phyloP scores from a whole-genome alignment of 2,888 invertebrate species.

The Hypomecis atomaria region DNA sequence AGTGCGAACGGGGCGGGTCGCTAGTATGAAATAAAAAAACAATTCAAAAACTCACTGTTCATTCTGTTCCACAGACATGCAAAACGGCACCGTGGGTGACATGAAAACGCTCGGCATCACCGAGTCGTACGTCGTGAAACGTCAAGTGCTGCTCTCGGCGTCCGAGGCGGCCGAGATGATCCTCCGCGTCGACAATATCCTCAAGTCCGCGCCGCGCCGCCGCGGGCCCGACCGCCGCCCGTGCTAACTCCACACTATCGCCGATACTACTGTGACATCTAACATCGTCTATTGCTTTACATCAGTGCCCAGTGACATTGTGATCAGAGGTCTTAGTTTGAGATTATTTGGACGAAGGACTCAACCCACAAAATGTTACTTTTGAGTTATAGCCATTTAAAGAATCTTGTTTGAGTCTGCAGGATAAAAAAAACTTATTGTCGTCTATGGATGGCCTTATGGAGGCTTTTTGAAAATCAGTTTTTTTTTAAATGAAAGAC shows the following conservation, averaged over 20 bases:
- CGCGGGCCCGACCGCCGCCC: slow-evolving; percentile 94
- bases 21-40: too few species aligned
- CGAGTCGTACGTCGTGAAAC: slow-evolving; percentile 98
- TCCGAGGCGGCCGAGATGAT: slow-evolving; percentile 99
- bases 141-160: slow-evolving; percentile 97
- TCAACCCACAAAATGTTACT: too few species aligned
- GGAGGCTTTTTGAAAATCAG: too few species aligned
- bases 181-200: slow-evolving; percentile 98
- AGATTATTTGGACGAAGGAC: too few species aligned
- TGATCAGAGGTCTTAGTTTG: background rate
- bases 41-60: too few species aligned
- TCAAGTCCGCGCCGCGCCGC: slow-evolving; percentile 95
- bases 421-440: too few species aligned
- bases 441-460: too few species aligned
- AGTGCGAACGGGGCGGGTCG: too few species aligned
- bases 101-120: slow-evolving; percentile 97
- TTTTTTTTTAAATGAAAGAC: too few species aligned
- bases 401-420: too few species aligned
- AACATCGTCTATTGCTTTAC: slow-evolving; percentile 10
- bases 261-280: background rate
- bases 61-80: slow-evolving; percentile 88
- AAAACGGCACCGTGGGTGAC: slow-evolving; percentile 93
- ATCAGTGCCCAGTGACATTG: background rate
- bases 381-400: too few species aligned
- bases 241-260: slow-evolving; percentile 81